Conservation (phyloP, 2,888 invertebrate species). For the Auanema freiburgensis region DNA sequence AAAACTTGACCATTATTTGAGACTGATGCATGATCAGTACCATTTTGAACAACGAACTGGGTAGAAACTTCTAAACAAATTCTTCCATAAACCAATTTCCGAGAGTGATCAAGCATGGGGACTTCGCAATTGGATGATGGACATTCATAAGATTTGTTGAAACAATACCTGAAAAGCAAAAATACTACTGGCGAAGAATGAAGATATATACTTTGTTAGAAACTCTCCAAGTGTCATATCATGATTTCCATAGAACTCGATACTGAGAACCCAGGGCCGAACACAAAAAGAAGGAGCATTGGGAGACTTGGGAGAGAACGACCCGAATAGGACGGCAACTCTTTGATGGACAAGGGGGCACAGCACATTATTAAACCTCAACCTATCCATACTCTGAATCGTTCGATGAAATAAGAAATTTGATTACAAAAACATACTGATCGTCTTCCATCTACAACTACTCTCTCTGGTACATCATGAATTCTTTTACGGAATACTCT, state of each 20-base stretch:
- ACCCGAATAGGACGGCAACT: slow-evolving; percentile 82
- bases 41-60: slow-evolving; percentile 36
- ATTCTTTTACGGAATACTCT: slow-evolving; percentile 50
- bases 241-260: slow-evolving; percentile 89
- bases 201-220: slow-evolving; percentile 71
- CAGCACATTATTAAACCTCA: slow-evolving; percentile 63
- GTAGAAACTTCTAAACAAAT: slow-evolving; percentile 54
- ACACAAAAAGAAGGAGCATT: slow-evolving; percentile 87
- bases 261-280: slow-evolving; percentile 83
- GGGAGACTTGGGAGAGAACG: slow-evolving; percentile 46
- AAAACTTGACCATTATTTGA: slow-evolving; percentile 36
- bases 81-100: slow-evolving; percentile 74
- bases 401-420: not conserved
- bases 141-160: slow-evolving; percentile 79
- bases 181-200: not conserved
- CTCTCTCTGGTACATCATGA: slow-evolving; percentile 21
- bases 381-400: slow-evolving; percentile 9
- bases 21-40: slow-evolving; percentile 16
- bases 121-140: slow-evolving; percentile 79
- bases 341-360: slow-evolving; percentile 73
- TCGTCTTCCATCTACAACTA: slow-evolving; percentile 8
- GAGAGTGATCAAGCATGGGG: slow-evolving; percentile 83
- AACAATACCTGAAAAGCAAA: slow-evolving; percentile 51
- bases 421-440: slow-evolving; percentile 6
- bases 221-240: slow-evolving; percentile 94